Percentiles rank a stretch among this genome's conserved stretches.
phyloP scores from a whole-genome alignment of 2,888 invertebrate species.

The Xestobium rufovillosum region DNA sequence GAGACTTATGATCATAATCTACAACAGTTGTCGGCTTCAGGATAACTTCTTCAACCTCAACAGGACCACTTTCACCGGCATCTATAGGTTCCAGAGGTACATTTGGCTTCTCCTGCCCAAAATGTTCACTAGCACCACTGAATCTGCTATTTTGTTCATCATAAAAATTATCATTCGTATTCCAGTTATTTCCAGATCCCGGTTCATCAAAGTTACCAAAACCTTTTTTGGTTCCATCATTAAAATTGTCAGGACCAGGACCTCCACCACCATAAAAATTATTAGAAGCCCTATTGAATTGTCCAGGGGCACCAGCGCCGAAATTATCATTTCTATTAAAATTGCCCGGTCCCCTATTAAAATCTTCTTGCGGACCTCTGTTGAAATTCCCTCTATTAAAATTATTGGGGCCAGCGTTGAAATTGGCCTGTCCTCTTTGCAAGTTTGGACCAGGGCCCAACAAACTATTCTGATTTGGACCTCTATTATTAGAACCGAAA shows the following conservation, averaged over 20 bases:
- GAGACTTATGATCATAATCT: constrained; percentile 63
- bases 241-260: background rate
- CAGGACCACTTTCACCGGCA: constrained; percentile 8
- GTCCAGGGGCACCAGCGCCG: constrained; percentile 11
- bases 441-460: constrained; percentile 13
- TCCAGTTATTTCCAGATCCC: too few relatives aligned
- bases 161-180: background rate
- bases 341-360: constrained; percentile 18
- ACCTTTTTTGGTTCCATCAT: too few relatives aligned
- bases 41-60: constrained; percentile 34
- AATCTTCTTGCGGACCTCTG: constrained; percentile 16
- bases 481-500: constrained; percentile 3
- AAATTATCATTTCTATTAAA: constrained; percentile 18
- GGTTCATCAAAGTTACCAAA: too few relatives aligned
- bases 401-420: constrained; percentile 15
- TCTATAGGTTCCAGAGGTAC: constrained; percentile 15
- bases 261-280: constrained; percentile 35
- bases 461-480: constrained; percentile 7
- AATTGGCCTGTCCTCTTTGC: too few relatives aligned
- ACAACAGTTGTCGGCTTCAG: constrained; percentile 55
- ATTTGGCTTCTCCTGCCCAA: constrained; percentile 4
- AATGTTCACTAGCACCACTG: background rate
- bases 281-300: constrained; percentile 6
- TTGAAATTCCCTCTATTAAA: constrained; percentile 17
- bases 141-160: background rate